Evolutionary conservation across 2,797 vertebrate genomes (phyloP), one percentile per base, ranked within the genome.

Genomic region (Tiaroga cobitis): DNA sequence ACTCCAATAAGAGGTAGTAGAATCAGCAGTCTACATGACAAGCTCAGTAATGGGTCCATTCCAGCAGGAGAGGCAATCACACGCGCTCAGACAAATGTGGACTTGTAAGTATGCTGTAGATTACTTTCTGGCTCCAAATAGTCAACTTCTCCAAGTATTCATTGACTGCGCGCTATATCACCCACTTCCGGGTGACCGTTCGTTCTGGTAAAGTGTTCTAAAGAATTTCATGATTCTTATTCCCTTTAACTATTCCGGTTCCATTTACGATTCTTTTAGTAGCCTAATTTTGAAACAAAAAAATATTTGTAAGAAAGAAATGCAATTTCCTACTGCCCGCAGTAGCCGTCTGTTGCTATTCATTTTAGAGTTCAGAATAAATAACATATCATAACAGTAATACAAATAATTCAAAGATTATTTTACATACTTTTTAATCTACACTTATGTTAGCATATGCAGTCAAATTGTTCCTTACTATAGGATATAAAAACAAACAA

Each of bases 141-240:
- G 61, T 56, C 18, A 75, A 74, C 32, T 24, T 37, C 68, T 77
- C 10, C 15, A 37, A 81, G 46, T 39, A 29, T 80, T 51, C 29
- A 51, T 56, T 81, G 80, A 70, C 65, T 70, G 59, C 39, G 41
- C 32, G 1, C 43, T 15, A 70, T 87, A 83, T 89, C 80, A 90
- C 83, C 90, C 65, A 92, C 93, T 94, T 94, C 93, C 93, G 91
- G 85, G 56, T 89, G 90, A 93, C 91, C 88, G 92, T 79, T 67
- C 3, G 26, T 68, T 41, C 46, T 37, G 46, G 56, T 49, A 1
- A 65, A 51, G 24, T 29, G 63, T 67, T 75, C 61, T 41, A 18
- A 41, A 78, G 54, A 10, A 18, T 61, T 61, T 37, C 15, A n/a
- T 61, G 24, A 41, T 19, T 61, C 37, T 10, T 37, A 78, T 43